Evolutionary conservation across 2,888 invertebrate species (phyloP).

Genomic region (Acleris laterana): DNA sequence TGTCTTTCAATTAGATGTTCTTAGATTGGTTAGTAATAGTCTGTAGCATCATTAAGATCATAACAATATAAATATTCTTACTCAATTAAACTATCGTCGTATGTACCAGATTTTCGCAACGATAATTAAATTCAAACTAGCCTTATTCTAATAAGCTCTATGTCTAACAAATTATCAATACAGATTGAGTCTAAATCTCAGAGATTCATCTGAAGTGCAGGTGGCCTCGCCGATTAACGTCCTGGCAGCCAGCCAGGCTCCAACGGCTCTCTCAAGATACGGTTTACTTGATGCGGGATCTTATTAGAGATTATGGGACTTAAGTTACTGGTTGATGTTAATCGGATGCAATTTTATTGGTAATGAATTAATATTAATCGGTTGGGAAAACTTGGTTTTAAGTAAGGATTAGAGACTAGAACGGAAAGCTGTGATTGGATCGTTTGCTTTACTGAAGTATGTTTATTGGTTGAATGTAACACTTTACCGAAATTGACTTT

Average conservation of each 20-base stretch:
- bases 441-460: too few species aligned
- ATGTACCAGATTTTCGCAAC: background rate
- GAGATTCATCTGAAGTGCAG: conserved; percentile 49
- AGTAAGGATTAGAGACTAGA: background rate
- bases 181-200: conserved; percentile 32
- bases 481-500: too few species aligned
- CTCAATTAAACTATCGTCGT: too few species aligned
- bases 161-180: conserved; percentile 33
- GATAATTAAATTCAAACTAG: background rate
- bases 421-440: background rate
- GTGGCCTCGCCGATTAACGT: conserved; percentile 57
- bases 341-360: conserved; percentile 22
- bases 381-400: background rate
- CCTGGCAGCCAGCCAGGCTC: conserved; percentile 56
- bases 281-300: conserved; percentile 41
- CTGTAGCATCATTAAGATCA: background rate
- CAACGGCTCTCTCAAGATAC: conserved; percentile 39
- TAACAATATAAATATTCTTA: too few species aligned
- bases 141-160: conserved; percentile 6
- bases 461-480: too few species aligned
- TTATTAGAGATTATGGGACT: conserved; percentile 33
- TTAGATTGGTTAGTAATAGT: background rate
- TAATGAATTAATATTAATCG: conserved; percentile 10
- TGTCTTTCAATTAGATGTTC: conserved; percentile 2
- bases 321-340: conserved; percentile 13